Conservation (phyloP, 35 echinoderm and acorn worm genomes). For the Heliocidaris erythrogramma region DNA sequence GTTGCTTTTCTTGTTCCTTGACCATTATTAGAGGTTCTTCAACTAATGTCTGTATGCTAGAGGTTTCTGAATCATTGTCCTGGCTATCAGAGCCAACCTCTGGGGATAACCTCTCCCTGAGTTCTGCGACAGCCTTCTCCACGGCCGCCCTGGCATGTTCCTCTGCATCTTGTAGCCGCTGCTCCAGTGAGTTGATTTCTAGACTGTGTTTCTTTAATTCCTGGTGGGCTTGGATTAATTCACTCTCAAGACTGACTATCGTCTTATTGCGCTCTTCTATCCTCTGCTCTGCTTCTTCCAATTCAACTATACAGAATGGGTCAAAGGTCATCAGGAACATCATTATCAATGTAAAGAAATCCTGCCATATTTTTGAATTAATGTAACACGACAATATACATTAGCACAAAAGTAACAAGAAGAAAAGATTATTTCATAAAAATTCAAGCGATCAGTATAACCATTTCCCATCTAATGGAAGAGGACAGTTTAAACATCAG, state of each 20-base stretch:
- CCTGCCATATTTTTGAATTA: no score
- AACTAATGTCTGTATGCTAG: conserved; percentile 28
- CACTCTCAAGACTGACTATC: neutral
- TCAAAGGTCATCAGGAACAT: neutral
- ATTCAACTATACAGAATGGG: neutral
- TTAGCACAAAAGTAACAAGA: no score
- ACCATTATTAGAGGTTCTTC: conserved; percentile 29
- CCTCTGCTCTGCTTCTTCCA: conserved; percentile 16
- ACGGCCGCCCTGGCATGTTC: conserved; percentile 21
- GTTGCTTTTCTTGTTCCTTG: neutral
- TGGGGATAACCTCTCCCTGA: conserved; percentile 12
- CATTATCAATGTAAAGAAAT: neutral
- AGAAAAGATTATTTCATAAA: no score
- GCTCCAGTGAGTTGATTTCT: conserved; percentile 19
- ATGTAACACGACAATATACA: no score
- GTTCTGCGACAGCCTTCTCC: conserved; percentile 21
- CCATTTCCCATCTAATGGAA: no score
- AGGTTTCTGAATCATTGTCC: conserved; percentile 39
- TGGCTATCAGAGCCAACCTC: neutral
- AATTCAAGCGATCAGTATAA: no score
- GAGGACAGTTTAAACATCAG: no score
- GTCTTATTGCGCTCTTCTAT: neutral
- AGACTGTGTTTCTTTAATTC: neutral
- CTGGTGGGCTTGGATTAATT: conserved; percentile 3
- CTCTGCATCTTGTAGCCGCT: conserved; percentile 3